Conservation (phyloP, 2,888 invertebrate genomes). For the Byasa hedistus region DNA sequence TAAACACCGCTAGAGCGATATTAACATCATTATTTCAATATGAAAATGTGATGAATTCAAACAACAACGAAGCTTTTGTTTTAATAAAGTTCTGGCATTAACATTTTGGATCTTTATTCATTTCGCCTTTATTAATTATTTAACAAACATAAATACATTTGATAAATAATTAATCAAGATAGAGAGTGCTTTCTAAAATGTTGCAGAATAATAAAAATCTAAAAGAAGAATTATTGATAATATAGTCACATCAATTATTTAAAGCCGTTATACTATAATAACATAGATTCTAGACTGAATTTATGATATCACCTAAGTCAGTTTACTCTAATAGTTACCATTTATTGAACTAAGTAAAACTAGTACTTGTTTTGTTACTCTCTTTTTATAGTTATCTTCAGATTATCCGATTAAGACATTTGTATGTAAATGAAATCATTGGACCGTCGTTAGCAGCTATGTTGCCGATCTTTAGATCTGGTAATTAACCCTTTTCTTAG, state of each 20-base stretch:
- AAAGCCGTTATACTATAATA: too few species aligned
- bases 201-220: neutral
- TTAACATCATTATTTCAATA: conserved; percentile 7
- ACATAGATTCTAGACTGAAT: neutral
- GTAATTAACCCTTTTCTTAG: too few species aligned
- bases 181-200: neutral
- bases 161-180: neutral
- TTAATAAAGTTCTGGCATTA: neutral
- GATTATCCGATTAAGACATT: too few species aligned
- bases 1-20: neutral
- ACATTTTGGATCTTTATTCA: neutral
- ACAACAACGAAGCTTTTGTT: neutral
- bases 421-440: too few species aligned
- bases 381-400: too few species aligned
- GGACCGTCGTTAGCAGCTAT: too few species aligned
- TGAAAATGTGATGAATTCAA: conserved; percentile 2
- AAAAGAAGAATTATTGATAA: neutral
- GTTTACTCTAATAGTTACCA: neutral
- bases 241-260: too few species aligned
- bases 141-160: neutral
- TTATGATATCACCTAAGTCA: neutral
- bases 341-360: neutral
- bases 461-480: too few species aligned
- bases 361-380: neutral
- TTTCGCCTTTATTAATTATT: neutral